Evolutionary conservation across 2,888 invertebrate genomes (phyloP).

Genomic region (Brachyptera putata): DNA sequence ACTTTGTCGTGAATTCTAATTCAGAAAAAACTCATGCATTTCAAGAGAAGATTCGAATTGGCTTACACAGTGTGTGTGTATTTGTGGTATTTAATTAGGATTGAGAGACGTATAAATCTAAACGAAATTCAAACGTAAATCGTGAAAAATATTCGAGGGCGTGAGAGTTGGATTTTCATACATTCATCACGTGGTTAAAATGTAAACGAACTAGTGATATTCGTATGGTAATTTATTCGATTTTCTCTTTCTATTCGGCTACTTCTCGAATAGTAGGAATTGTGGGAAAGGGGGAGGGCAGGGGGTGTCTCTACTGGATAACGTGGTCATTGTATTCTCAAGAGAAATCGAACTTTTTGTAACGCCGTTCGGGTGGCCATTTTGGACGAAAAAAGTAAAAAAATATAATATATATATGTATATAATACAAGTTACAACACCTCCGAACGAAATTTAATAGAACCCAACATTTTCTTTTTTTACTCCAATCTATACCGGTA

Average conservation of each 20-base stretch:
- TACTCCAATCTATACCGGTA: no score
- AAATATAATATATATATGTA: no score
- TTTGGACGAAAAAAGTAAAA: no score
- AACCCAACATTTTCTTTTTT: no score
- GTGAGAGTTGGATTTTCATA: slow-evolving; percentile 5
- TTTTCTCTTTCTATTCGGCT: not conserved
- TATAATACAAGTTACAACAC: no score
- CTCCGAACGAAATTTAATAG: no score
- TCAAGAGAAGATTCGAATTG: not conserved
- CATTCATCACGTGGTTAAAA: slow-evolving; percentile 17
- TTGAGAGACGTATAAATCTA: slow-evolving; percentile 12
- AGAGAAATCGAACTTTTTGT: no score
- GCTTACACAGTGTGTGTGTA: not conserved
- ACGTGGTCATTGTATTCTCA: slow-evolving; percentile 1
- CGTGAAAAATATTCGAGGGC: slow-evolving; percentile 9
- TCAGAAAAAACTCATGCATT: not conserved
- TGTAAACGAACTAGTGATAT: not conserved
- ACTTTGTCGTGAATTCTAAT: slow-evolving; percentile 12
- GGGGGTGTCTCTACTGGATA: not conserved
- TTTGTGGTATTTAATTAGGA: slow-evolving; percentile 2
- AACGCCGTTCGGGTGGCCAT: no score
- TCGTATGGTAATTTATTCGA: slow-evolving; percentile 13
- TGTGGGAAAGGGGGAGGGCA: not conserved
- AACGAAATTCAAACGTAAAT: not conserved
- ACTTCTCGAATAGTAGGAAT: not conserved